These are phyloP conservation scores for Diarsia brunnea DNA, from an alignment of 2,888 invertebrate genomes.

Conservation along the genomic window DNA sequence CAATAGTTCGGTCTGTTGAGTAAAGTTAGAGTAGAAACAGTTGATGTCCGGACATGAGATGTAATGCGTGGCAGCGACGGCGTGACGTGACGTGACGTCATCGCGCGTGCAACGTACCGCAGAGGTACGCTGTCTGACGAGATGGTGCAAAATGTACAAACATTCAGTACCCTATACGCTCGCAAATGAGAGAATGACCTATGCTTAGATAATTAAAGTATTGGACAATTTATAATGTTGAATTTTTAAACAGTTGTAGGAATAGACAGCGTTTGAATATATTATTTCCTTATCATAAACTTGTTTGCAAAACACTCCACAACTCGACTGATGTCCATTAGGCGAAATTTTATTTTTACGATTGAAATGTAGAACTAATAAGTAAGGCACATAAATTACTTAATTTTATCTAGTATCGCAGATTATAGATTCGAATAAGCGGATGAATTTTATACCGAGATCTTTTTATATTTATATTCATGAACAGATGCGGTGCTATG, in stretches of 20 bases:
- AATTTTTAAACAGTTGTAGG: constrained; percentile 75
- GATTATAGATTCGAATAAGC: constrained; percentile 55
- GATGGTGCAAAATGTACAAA: constrained; percentile 78
- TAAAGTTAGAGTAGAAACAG: constrained; percentile 77
- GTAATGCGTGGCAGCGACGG: constrained; percentile 56
- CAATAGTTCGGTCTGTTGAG: constrained; percentile 82
- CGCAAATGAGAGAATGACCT: constrained; percentile 79
- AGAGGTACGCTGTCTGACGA: constrained; percentile 52
- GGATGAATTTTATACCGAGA: constrained; percentile 50
- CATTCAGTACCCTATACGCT: constrained; percentile 74
- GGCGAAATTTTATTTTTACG: constrained; percentile 64
- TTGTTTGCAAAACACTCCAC: constrained; percentile 68
- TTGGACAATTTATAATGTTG: constrained; percentile 81
- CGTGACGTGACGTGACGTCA: no score
- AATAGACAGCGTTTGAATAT: constrained; percentile 70
- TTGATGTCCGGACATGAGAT: constrained; percentile 64
- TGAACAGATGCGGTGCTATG: constrained; percentile 25
- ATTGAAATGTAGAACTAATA: constrained; percentile 59
- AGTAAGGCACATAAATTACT: constrained; percentile 76
- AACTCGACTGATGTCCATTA: constrained; percentile 74
- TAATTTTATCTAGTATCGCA: constrained; percentile 70
- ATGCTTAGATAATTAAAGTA: constrained; percentile 77
- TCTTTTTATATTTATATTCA: constrained; percentile 41
- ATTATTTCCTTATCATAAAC: constrained; percentile 62
- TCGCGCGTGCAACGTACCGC: constrained; percentile 43